Conservation (phyloP, 2,888 invertebrate genomes). For the Nemotelus nigrinus region DNA sequence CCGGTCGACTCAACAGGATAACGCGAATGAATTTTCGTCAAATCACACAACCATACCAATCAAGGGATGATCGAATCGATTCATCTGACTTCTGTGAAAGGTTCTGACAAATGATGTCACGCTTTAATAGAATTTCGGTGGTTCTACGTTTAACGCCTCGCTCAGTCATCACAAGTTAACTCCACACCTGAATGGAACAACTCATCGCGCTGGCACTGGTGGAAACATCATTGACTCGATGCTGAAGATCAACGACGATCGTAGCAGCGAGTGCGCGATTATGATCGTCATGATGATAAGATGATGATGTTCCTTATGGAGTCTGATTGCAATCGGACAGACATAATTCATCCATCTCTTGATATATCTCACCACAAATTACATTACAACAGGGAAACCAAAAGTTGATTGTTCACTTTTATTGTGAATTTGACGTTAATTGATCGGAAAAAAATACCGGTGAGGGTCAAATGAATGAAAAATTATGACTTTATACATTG, state of each 20-base stretch:
- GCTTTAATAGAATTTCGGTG: constrained; percentile 49
- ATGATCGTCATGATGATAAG: constrained; percentile 19
- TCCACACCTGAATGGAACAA: neutral
- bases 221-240: neutral
- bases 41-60: neutral
- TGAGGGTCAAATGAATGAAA: constrained; percentile 44
- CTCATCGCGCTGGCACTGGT: neutral
- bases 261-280: neutral
- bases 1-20: neutral
- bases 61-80: constrained; percentile 17
- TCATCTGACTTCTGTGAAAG: neutral
- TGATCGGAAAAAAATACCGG: constrained; percentile 34
- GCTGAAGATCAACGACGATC: constrained; percentile 8
- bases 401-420: constrained; percentile 31
- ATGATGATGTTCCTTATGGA: constrained; percentile 34
- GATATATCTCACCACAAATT: constrained; percentile 30
- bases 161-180: neutral
- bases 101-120: constrained; percentile 49
- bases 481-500: constrained; percentile 38
- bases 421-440: constrained; percentile 37
- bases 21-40: neutral
- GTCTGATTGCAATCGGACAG: neutral
- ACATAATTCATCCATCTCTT: neutral
- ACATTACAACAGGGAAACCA: constrained; percentile 22
- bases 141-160: constrained; percentile 20